A percentile compares a stretch with the other conserved stretches of the same genome.
phyloP scores from a whole-genome alignment of 2,113 vertebrate species.

The Eulacestoma nigropectus region DNA sequence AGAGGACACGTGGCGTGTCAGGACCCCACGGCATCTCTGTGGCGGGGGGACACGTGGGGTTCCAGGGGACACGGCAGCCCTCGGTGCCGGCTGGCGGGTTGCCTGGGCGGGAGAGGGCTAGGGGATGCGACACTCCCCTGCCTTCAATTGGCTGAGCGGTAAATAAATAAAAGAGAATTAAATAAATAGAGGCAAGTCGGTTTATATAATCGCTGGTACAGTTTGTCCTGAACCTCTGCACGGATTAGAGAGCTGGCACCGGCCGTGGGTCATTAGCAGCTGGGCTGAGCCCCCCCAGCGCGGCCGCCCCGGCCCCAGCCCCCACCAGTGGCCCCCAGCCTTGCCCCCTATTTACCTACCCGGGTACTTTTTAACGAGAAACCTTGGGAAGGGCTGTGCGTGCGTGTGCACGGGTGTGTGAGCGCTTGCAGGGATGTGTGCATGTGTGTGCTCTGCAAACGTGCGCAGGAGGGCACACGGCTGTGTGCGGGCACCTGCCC shows the following conservation, averaged over 20 bases:
- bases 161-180: conserved; percentile 65
- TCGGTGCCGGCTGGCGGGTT: neutral
- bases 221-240: conserved; percentile 64
- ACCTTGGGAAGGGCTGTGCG: neutral
- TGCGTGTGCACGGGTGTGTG: neutral
- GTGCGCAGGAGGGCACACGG: neutral
- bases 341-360: conserved; percentile 32
- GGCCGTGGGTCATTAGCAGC: conserved; percentile 53
- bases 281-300: neutral
- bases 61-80: neutral
- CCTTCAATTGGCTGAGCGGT: conserved; percentile 23
- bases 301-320: neutral
- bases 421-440: neutral
- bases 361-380: conserved; percentile 45
- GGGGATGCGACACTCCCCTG: conserved; percentile 33
- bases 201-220: conserved; percentile 68
- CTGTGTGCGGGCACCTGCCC: neutral
- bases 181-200: conserved; percentile 68
- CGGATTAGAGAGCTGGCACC: conserved; percentile 52
- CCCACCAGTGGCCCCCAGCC: neutral
- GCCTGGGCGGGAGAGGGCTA: neutral
- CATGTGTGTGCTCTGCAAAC: neutral
- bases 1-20: neutral
- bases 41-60: neutral
- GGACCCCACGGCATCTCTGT: neutral